These are phyloP conservation scores for Neomicropteryx cornuta DNA, from an alignment of 1,140 invertebrate species.

Conservation along the genomic window DNA sequence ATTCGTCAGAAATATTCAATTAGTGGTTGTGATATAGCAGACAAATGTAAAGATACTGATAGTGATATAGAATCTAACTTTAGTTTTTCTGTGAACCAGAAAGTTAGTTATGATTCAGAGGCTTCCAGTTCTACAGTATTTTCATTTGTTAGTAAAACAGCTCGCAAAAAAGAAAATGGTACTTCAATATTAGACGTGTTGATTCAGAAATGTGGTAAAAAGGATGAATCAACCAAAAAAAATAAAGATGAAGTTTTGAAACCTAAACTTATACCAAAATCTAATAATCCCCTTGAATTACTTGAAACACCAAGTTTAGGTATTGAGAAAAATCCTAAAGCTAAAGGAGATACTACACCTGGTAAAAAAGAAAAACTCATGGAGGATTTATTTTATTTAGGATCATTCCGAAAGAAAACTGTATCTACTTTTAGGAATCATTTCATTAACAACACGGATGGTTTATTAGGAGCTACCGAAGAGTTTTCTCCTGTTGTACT, in stretches of 20 bases:
- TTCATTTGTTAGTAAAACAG: conserved; percentile 35
- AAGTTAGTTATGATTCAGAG: conserved; percentile 53
- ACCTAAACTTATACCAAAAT: conserved; percentile 42
- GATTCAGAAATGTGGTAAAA: conserved; percentile 48
- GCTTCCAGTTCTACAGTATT: conserved; percentile 49
- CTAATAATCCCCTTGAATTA: conserved; percentile 43
- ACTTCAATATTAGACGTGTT: conserved; percentile 53
- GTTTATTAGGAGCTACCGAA: conserved; percentile 39
- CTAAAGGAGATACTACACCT: conserved; percentile 37
- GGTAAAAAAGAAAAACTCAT: conserved; percentile 38
- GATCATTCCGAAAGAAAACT: conserved; percentile 58
- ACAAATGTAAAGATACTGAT: conserved; percentile 41
- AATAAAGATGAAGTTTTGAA: conserved; percentile 29
- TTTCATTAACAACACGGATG: conserved; percentile 52
- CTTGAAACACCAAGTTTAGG: conserved; percentile 45
- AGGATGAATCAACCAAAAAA: conserved; percentile 39
- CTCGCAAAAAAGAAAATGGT: conserved; percentile 32
- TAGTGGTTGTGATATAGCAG: conserved; percentile 27
- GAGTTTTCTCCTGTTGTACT: conserved; percentile 59
- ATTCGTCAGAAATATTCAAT: conserved; percentile 8
- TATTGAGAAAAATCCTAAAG: conserved; percentile 31
- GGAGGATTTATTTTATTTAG: conserved; percentile 46
- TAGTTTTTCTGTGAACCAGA: conserved; percentile 44
- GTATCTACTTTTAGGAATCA: conserved; percentile 54
- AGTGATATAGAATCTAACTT: conserved; percentile 57